These are phyloP conservation scores for Brachionus calyciflorus DNA, from an alignment of 1,140 invertebrate genomes.

Conservation along the genomic window DNA sequence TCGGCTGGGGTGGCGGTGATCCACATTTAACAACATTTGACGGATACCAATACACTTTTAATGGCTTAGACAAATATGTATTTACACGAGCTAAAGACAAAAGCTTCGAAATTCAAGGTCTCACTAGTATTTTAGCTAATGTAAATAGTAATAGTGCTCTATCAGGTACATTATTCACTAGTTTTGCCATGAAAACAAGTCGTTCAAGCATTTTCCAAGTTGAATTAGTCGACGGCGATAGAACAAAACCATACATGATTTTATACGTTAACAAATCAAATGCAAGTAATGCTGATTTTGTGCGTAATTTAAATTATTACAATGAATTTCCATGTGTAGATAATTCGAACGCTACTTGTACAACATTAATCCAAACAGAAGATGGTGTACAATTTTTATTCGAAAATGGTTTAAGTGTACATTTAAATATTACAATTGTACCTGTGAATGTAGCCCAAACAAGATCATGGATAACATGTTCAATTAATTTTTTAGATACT, in stretches of 20 bases:
- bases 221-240: not conserved
- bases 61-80: conserved; percentile 29
- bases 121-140: not conserved
- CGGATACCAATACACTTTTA: conserved; percentile 18
- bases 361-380: conserved; percentile 9
- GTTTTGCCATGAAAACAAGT: not conserved
- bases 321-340: conserved; percentile 22
- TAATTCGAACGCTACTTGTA: not conserved
- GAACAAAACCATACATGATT: not conserved
- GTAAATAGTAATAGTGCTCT: not conserved
- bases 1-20: conserved; percentile 35
- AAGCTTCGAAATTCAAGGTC: conserved; percentile 13
- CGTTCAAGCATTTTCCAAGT: not conserved
- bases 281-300: not conserved
- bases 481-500: not conserved
- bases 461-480: conserved; percentile 16
- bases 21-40: conserved; percentile 40
- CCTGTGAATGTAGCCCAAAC: not conserved
- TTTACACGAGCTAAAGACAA: conserved; percentile 22
- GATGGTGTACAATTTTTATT: conserved; percentile 8
- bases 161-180: conserved; percentile 5
- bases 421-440: not conserved
- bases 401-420: conserved; percentile 11
- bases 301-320: not conserved
- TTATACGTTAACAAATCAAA: conserved; percentile 2